Conservation (phyloP, 2,113 vertebrate genomes). For the Neolamprologus fasciatus region DNA sequence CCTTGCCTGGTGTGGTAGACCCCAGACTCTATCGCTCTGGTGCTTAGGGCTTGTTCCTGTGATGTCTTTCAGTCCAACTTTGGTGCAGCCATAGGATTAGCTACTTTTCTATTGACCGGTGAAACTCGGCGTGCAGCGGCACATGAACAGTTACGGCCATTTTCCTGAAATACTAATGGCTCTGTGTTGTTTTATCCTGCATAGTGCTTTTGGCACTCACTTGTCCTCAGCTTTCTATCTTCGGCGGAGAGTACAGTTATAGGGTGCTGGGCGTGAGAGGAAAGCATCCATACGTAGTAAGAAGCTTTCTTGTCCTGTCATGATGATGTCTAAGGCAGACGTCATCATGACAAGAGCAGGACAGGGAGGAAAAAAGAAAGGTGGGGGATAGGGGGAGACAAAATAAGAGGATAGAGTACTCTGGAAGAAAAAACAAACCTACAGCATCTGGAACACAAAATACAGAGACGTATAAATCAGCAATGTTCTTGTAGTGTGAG, state of each 20-base stretch:
- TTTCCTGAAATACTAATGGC: neutral
- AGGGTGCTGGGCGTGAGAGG: neutral
- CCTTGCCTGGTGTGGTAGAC: neutral
- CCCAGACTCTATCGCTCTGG: neutral
- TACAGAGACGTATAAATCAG: neutral
- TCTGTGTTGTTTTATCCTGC: neutral
- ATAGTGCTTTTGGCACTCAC: neutral
- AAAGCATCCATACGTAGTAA: neutral
- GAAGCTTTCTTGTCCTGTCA: neutral
- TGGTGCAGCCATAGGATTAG: neutral
- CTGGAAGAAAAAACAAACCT: neutral
- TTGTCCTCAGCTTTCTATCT: neutral
- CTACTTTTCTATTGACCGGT: neutral
- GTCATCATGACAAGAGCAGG: neutral
- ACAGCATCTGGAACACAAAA: neutral
- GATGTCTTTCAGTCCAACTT: neutral
- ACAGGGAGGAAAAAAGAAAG: neutral
- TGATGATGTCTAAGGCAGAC: neutral
- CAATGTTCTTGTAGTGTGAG: neutral
- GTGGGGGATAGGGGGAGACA: neutral
- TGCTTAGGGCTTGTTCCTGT: neutral
- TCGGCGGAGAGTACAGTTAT: fast-evolving
- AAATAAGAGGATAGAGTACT: neutral
- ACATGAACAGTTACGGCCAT: neutral
- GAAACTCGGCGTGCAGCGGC: fast-evolving